Evolutionary conservation across 1,140 invertebrate species (phyloP).

Genomic region (Drosophila ironensis): DNA sequence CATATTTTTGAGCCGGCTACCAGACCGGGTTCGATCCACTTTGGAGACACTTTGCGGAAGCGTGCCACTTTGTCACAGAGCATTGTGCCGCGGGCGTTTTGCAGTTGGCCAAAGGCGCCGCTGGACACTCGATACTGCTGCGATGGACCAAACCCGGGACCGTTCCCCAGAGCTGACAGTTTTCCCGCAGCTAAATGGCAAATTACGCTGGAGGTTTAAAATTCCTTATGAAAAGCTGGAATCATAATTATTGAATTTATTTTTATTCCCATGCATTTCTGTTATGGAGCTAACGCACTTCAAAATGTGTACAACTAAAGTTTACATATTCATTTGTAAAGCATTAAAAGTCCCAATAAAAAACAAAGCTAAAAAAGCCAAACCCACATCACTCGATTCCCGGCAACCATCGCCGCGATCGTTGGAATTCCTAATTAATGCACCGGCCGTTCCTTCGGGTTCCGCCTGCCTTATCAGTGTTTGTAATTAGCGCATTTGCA

Average conservation of each 20-base stretch:
- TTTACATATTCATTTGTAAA: too few species aligned
- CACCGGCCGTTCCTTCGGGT: slow-evolving; percentile 23
- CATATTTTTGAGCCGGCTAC: background rate
- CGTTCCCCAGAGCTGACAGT: slow-evolving; percentile 2
- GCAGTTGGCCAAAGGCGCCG: slow-evolving; percentile 64
- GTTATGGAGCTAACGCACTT: too few species aligned
- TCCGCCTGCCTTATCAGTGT: slow-evolving; percentile 67
- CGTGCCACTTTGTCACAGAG: slow-evolving; percentile 74
- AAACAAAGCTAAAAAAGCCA: background rate
- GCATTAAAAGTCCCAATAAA: background rate
- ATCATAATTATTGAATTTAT: too few species aligned
- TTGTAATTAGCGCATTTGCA: slow-evolving; percentile 80
- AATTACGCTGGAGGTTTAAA: background rate
- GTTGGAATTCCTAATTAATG: slow-evolving; percentile 66
- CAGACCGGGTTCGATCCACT: slow-evolving; percentile 14
- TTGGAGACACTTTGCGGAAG: slow-evolving; percentile 75
- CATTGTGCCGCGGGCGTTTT: slow-evolving; percentile 73
- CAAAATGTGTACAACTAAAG: too few species aligned
- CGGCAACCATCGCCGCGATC: slow-evolving; percentile 4
- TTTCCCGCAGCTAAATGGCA: background rate
- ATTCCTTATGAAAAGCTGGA: too few species aligned
- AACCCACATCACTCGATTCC: slow-evolving; percentile 1
- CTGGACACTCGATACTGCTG: slow-evolving; percentile 30
- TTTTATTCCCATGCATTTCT: too few species aligned
- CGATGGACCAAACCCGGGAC: background rate